Conservation (phyloP, 1,140 invertebrate genomes). For the Physella acuta region DNA sequence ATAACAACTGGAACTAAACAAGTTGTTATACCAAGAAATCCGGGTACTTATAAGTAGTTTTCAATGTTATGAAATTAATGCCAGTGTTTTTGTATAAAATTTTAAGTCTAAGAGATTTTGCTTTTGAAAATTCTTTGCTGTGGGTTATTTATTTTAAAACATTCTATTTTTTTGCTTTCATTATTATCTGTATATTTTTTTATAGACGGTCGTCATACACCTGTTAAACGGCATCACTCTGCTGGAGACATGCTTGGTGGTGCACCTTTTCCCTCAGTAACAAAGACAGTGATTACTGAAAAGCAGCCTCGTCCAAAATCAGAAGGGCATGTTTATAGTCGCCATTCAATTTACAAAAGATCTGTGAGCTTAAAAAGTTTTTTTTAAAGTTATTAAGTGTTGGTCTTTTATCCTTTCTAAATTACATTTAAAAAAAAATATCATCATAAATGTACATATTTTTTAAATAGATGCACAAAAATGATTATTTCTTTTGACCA, state of each 20-base stretch:
- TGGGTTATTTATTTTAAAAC: neutral
- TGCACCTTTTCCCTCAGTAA: constrained; percentile 28
- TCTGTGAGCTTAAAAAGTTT: too few relatives aligned
- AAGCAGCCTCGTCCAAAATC: constrained; percentile 48
- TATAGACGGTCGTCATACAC: constrained; percentile 31
- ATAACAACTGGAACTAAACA: neutral
- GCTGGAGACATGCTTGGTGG: constrained; percentile 55
- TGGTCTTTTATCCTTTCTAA: too few relatives aligned
- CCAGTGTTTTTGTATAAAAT: neutral
- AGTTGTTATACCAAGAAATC: constrained; percentile 23
- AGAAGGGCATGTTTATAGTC: constrained; percentile 52
- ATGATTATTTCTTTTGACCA: too few relatives aligned
- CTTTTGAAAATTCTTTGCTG: neutral
- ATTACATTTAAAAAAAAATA: too few relatives aligned
- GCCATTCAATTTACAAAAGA: constrained; percentile 49
- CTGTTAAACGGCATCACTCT: constrained; percentile 57
- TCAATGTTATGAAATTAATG: neutral
- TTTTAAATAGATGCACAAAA: too few relatives aligned
- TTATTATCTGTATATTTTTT: constrained; percentile 15
- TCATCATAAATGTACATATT: too few relatives aligned
- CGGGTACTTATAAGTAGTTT: too few relatives aligned
- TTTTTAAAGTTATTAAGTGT: too few relatives aligned
- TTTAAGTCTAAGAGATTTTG: neutral
- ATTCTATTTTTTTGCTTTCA: neutral
- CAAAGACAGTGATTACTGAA: constrained; percentile 22